These are phyloP conservation scores for Abrostola triplasia DNA, from an alignment of 2,888 invertebrate genomes.

Conservation along the genomic window DNA sequence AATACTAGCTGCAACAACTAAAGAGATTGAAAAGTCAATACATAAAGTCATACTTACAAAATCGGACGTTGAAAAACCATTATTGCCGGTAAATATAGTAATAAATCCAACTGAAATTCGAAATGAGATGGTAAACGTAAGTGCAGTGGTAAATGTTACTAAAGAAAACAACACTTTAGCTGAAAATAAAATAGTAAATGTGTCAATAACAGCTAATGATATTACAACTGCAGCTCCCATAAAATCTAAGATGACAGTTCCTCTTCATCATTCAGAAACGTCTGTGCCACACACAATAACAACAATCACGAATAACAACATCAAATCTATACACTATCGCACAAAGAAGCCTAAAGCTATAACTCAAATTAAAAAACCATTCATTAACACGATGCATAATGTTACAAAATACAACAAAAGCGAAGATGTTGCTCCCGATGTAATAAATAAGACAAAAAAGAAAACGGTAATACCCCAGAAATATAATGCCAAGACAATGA, in stretches of 20 bases:
- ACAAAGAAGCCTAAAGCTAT: conserved; percentile 81
- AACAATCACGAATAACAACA: conserved; percentile 80
- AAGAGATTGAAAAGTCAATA: conserved; percentile 9
- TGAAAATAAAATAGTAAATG: conserved; percentile 14
- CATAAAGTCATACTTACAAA: conserved; percentile 29
- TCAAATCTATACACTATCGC: conserved; percentile 79
- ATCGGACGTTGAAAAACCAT: conserved; percentile 4
- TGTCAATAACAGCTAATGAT: conserved; percentile 18
- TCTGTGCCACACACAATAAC: conserved; percentile 72
- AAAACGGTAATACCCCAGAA: conserved; percentile 66
- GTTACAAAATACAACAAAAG: conserved; percentile 58
- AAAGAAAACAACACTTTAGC: conserved; percentile 1
- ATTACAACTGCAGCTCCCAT: conserved; percentile 15
- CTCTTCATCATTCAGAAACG: conserved; percentile 32
- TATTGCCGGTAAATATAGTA: conserved; percentile 8
- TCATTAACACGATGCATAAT: conserved; percentile 55
- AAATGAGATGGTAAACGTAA: conserved; percentile 6
- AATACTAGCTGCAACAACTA: background rate
- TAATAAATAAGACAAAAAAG: conserved; percentile 72
- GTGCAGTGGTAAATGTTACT: conserved; percentile 8
- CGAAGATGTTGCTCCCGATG: conserved; percentile 53
- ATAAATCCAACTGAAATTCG: conserved; percentile 6
- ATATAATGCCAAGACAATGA: conserved; percentile 71
- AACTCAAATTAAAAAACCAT: conserved; percentile 79
- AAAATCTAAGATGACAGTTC: conserved; percentile 32